phyloP scores from a whole-genome alignment of 2,797 vertebrate genomes.

The Malacoraja senta region DNA sequence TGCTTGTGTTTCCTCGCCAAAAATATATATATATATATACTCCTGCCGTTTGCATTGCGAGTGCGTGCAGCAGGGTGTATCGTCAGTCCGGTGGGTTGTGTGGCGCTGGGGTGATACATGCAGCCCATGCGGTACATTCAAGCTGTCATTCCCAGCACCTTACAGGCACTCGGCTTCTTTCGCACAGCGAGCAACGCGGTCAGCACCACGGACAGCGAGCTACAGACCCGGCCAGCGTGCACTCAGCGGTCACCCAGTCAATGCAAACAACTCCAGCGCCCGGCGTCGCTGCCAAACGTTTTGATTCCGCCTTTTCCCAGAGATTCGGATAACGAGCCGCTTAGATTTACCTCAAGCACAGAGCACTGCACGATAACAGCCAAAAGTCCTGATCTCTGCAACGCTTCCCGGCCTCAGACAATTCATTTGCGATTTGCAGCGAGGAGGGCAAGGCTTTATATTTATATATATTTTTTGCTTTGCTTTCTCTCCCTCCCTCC shows the following conservation, averaged over 20 bases:
- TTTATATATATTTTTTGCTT: not conserved
- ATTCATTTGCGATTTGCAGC: slow-evolving; percentile 27
- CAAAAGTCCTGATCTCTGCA: not conserved
- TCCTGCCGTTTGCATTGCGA: not conserved
- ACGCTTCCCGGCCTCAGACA: slow-evolving; percentile 17
- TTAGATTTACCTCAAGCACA: slow-evolving; percentile 22
- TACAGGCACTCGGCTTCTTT: not conserved
- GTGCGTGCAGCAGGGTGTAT: not conserved
- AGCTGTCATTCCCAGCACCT: not conserved
- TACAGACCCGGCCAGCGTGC: not conserved
- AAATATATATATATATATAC: not conserved
- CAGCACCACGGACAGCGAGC: slow-evolving; percentile 47
- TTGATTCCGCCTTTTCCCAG: not conserved
- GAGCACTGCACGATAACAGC: not conserved
- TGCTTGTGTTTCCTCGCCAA: not conserved
- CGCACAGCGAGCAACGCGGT: not conserved
- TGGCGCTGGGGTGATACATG: not conserved
- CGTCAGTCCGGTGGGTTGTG: not conserved
- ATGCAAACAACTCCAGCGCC: not conserved
- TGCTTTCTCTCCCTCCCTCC: not conserved
- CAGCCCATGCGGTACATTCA: not conserved
- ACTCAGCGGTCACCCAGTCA: not conserved
- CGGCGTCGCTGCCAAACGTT: too few relatives aligned
- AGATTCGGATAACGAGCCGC: not conserved
- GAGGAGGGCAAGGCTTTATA: not conserved